Base-by-base conservation (phyloP, 2,888 invertebrate species). In the Rhingia campestris region DNA sequence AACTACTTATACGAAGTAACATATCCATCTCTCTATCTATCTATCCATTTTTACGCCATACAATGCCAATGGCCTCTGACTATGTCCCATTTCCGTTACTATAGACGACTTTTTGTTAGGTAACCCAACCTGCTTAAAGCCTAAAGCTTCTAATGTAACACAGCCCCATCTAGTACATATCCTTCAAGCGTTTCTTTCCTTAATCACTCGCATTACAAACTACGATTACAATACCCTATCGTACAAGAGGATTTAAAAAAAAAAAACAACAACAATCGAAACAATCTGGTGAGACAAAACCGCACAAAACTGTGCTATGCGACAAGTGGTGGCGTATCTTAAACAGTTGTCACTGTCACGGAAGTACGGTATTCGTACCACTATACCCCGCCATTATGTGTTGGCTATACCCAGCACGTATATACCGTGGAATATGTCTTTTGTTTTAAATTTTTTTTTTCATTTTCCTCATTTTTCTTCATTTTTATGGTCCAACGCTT, bases 311-410 rank as follows among this genome's bases (percentile, higher is more conserved):
- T 61, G 45, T 12, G 45, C 9, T 43, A 10, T 7, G 41, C n/a
- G 47, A 56, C 70, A 70, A 59, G 70, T 70, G 70, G 49, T 49
- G 30, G 49, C 30, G 49, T 39, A 39, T 6, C 14, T n/a, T 45
- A n/a, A 33, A 10, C 35, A 37, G 33, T 61, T 63, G 63, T 30
- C 49, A 56, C n/a, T 33, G 43, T 59, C 79, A 66, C 72, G 79
- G 72, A 79, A 79, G 72, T 66, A 59, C 58, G 79, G 45, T 64
- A 5, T 10, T 53, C 58, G 43, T 43, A 43, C 77, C 22, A 22
- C 22, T 22, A 64, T 37, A 35, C 35, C 41, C 9, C 35, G 12
- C 2, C 41, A 12, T 37, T 67, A 67, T 76, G 22, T 43, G 10
- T 12, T 4, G 10, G 43, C 10, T 43, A n/a, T 9, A 6, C 47